Percentiles rank a stretch among this genome's conserved stretches.
These are phyloP conservation scores for Cyphomyrmex costatus DNA, from an alignment of 1,140 invertebrate genomes.

Conservation along the genomic window DNA sequence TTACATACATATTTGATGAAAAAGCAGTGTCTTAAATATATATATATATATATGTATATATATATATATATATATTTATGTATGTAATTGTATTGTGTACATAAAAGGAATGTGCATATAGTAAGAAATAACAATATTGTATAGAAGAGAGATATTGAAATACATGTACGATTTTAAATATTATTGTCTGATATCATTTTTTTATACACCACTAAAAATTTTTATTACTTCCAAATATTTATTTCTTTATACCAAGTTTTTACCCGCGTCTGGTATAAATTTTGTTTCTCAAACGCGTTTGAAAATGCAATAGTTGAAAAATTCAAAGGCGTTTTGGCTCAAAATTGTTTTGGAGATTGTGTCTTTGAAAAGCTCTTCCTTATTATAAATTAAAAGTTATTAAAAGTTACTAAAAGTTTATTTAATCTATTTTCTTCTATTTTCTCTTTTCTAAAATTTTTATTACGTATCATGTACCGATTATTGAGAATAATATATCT, in stretches of 20 bases:
- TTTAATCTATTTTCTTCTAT: not conserved
- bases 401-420: constrained; percentile 6
- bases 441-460: not conserved
- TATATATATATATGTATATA: constrained; percentile 85
- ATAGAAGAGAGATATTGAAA: constrained; percentile 87
- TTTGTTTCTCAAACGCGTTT: not conserved
- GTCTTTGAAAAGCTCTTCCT: not conserved
- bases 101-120: constrained; percentile 83
- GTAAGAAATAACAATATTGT: constrained; percentile 85
- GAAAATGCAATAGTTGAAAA: constrained; percentile 14
- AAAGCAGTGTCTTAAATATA: constrained; percentile 65
- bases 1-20: constrained; percentile 36
- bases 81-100: constrained; percentile 86
- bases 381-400: not conserved
- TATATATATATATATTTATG: constrained; percentile 83
- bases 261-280: not conserved
- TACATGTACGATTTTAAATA: constrained; percentile 87
- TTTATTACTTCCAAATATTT: constrained; percentile 71
- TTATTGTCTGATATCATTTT: constrained; percentile 85
- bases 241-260: not conserved
- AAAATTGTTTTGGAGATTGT: not conserved
- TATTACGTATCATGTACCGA: not conserved
- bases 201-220: constrained; percentile 86
- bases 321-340: no score
- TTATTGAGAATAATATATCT: constrained; percentile 74